A percentile compares a stretch with the other conserved stretches of the same genome.
These are phyloP conservation scores for Malurus splendens DNA, from an alignment of 2,797 vertebrate species.

Conservation along the genomic window DNA sequence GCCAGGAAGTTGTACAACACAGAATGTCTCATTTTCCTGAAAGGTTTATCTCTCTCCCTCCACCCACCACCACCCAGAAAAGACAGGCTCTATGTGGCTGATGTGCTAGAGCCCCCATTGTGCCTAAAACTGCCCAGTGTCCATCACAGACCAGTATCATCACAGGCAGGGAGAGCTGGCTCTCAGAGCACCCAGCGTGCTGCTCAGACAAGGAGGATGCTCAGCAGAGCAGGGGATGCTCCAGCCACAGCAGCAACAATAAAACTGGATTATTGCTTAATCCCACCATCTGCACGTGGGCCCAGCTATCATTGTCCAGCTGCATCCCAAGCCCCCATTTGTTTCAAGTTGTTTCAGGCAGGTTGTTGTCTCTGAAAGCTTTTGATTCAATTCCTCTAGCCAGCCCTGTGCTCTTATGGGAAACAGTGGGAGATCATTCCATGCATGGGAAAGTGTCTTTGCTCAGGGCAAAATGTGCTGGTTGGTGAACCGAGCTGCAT, in stretches of 20 bases:
- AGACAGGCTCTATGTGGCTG: not conserved
- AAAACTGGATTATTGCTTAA: not conserved
- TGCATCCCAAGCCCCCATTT: not conserved
- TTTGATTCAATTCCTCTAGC: conserved; percentile 65
- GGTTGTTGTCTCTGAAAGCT: conserved; percentile 60
- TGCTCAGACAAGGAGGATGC: not conserved
- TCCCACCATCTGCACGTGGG: not conserved
- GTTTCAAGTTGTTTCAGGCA: conserved; percentile 52
- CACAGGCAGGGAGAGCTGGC: not conserved
- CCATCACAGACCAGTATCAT: not conserved
- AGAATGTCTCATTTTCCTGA: not conserved
- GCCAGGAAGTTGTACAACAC: not conserved
- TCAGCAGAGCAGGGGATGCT: not conserved
- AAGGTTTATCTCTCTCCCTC: not conserved
- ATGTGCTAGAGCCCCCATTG: not conserved
- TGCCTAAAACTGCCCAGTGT: not conserved
- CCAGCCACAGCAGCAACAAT: not conserved
- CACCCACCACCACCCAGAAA: not conserved
- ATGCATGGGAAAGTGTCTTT: conserved; percentile 70
- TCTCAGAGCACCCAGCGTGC: not conserved
- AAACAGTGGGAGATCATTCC: conserved; percentile 79
- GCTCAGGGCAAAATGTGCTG: conserved; percentile 73
- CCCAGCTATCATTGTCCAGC: not conserved
- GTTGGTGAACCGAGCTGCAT: conserved; percentile 66
- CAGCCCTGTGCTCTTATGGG: conserved; percentile 75